These are phyloP conservation scores for Lycaena phlaeas DNA, from an alignment of 2,888 invertebrate genomes.

Conservation along the genomic window DNA sequence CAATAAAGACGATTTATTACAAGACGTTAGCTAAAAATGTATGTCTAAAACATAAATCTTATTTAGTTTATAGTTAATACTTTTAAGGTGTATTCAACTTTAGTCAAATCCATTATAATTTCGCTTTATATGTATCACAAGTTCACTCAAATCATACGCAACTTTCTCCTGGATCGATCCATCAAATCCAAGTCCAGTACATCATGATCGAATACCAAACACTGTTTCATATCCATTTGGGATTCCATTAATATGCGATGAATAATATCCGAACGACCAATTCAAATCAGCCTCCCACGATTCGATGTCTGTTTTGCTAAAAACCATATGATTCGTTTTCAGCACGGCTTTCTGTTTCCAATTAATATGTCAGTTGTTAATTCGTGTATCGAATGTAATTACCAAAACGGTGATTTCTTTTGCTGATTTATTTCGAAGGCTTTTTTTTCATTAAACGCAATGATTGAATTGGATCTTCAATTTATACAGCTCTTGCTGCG, in stretches of 20 bases:
- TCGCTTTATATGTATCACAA: not conserved
- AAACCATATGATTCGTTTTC: not conserved
- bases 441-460: constrained; percentile 2
- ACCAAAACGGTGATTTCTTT: constrained; percentile 7
- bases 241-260: not conserved
- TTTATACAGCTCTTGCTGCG: constrained; percentile 36
- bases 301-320: not conserved
- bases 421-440: not conserved
- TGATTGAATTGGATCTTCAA: constrained; percentile 7
- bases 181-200: not conserved
- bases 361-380: constrained; percentile 1
- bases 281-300: constrained; percentile 8
- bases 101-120: no score
- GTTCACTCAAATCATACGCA: not conserved
- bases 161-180: not conserved
- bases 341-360: constrained; percentile 1
- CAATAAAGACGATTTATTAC: no score
- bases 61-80: no score
- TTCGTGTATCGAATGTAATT: constrained; percentile 10
- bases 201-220: not conserved
- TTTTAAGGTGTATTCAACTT: no score
- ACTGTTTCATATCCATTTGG: constrained; percentile 1
- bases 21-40: no score
- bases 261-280: constrained; percentile 1
- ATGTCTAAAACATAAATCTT: no score